Evolutionary conservation across 2,113 vertebrate species (phyloP).

Genomic region (Triplophysa tibetana): DNA sequence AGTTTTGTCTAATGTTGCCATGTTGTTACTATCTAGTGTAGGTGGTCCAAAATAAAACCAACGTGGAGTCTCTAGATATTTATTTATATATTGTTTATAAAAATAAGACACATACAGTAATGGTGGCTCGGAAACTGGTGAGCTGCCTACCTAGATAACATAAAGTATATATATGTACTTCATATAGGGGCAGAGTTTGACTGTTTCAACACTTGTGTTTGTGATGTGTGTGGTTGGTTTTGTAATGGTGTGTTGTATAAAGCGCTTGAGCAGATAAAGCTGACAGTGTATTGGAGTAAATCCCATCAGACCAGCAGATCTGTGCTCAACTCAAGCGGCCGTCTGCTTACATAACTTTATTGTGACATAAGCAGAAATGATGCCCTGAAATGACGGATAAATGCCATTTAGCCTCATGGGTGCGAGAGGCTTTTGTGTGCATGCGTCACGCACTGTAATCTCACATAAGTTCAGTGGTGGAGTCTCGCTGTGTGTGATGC

Average conservation of each 20-base stretch:
- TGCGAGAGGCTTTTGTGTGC: not conserved
- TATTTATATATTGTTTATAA: no score
- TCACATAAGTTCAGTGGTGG: not conserved
- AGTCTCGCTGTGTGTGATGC: not conserved
- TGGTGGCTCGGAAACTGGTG: no score
- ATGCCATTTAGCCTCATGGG: not conserved
- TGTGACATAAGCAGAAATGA: slow-evolving; percentile 10
- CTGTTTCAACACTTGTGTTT: no score
- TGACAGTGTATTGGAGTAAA: not conserved
- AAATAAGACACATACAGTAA: no score
- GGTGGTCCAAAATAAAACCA: no score
- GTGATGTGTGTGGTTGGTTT: no score
- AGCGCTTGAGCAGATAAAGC: not conserved
- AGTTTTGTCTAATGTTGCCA: no score
- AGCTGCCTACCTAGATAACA: no score
- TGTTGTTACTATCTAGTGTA: no score
- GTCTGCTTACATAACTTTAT: slow-evolving; percentile 30
- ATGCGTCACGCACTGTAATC: slow-evolving; percentile 24
- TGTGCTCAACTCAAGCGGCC: not conserved
- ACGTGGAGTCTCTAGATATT: no score
- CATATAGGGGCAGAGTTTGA: no score
- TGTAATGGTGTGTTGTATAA: not conserved
- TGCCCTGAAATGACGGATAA: not conserved
- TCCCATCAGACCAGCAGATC: slow-evolving; percentile 19
- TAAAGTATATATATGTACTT: no score